Base-by-base conservation (phyloP, 2,113 vertebrate genomes). In the Stomatorhinus ivindoensis region DNA sequence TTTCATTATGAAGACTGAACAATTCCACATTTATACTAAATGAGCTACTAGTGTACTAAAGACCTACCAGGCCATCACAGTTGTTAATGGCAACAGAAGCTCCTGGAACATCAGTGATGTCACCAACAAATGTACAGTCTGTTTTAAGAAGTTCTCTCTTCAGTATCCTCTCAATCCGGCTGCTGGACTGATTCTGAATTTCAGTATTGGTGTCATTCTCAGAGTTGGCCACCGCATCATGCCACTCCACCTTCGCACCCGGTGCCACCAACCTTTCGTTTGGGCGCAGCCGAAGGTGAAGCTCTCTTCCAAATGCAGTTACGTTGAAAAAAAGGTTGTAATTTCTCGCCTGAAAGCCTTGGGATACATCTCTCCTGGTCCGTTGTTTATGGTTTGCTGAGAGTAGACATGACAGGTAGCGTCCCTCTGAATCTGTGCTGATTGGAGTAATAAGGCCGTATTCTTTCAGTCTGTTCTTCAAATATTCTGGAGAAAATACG, bases 11-110 rank as follows among this genome's bases (percentile, higher is more conserved):
- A n/a, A 69, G 27, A 69, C n/a, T 4, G 61, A 31, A 69, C n/a
- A 31, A 31, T 31, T 69, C 61, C 76, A 82, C 76, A 82, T 39
- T 24, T 39, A 42, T 44, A 44, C 76, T 21, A 82, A 44, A 44
- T 21, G 7, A 21, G 4, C 31, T 82, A 44, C 39, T 82, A 24
- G 42, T 44, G 19, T 39, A 44, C 17, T 21, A 21, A 21, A 58
- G 51, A 96, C 98, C 98, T 96, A 99, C 98, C 97, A 99, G 96
- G 87, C 98, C 98, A 46, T 99, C 98, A 46, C 98, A 99, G 95
- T 99, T 99, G 97, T 97, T 99, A 93, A 99, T 96, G 90, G 98
- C 98, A 90, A 99, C 98, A 0, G 97, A 96, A 21, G 97, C 97
- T 90, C 97, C 97, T 0, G 98, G 97, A 50, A 98, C 91, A 89